Base-by-base conservation (phyloP, 35 echinoderm and acorn worm genomes). In the Acanthaster planci region DNA sequence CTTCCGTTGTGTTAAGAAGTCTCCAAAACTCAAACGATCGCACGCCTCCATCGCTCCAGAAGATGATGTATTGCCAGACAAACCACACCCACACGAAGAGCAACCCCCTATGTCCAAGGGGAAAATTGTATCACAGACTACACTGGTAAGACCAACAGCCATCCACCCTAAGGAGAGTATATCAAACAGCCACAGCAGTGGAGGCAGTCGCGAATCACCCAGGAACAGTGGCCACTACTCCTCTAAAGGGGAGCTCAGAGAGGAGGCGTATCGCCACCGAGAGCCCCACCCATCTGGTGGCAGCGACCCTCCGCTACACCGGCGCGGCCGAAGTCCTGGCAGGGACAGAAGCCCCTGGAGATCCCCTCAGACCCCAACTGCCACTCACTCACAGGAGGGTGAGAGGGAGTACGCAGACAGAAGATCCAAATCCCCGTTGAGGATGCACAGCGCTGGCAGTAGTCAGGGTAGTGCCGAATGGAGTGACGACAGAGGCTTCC, bases 1-100 rank as follows among this genome's bases (percentile, higher is more conserved):
- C 85, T 95, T 95, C 83, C 93, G 89, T 78, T 79, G 84, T 18
- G 93, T 95, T 1, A 90, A 87, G 55, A 84, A 89, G n/a, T 81
- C 84, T 22, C 80, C 89, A n/a, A 89, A 85, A 38, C 72, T 82
- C 14, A 83, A 83, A 51, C 8, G 81, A 83, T 83, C 81, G 29
- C 56, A 83, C 59, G 34, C 81, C 81, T 83, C 56, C 53, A 57
- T 58, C 32, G 81, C 51, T 15, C 30, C 81, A 15, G 53, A 60
- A 38, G 81, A 83, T 57, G 81, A 83, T 38, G 56, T 31, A 9
- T 35, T 60, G 56, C 42, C 44, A 31, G 39, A 44, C 12, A 57
- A 83, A 31, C 32, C 81, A 12, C 81, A 38, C 37, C 0, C 53
- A 1, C 38, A 83, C 30, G 54, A 60, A 27, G 79, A 52, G 30